Evolutionary conservation across 1,140 invertebrate genomes (phyloP), one percentile per base, ranked within the genome.

Genomic region (Drosophila pachea): DNA sequence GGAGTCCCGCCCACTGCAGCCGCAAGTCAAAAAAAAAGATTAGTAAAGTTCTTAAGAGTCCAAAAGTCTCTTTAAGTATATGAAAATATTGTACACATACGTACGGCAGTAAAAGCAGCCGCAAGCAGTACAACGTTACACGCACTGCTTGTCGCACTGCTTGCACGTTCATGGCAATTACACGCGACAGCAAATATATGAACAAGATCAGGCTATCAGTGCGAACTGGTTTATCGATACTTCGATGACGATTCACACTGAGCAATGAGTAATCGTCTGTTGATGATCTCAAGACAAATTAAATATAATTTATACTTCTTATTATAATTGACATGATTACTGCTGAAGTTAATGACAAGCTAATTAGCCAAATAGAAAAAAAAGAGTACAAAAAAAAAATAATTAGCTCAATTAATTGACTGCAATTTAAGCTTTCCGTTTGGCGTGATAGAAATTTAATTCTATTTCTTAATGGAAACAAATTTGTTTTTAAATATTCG

Each of bases 1-100:
- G 22, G 22, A 31, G 5, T 29, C 29, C 68, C 48, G 76, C 14
- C 9, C 35, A 36, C 35, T 22, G 4, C 0, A n/a, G 12, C 40
- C 40, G 14, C 40, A 14, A 8, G 14, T 9, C 2, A 16, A 65
- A 60, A 45, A 61, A 53, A 74, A 59, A 75, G 81, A 86, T 81
- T 72, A 81, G 66, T 60, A 72, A 56, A 43, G 29, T 43, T 22
- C 40, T 43, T 33, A 56, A 56, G 12, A 22, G n/a, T 56, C 42
- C 16, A 14, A 29, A 29, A 14, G 29, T 56, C 22, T 40, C n/a
- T 54, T 29, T 8, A 40, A 54, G 35, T 16, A n/a, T 16, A 52
- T 22, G 52, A 7, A 16, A 7, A 43, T 7, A 7, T 7, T 7
- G 14, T n/a, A 14, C 12, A 43, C n/a, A 43, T 43, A n/a, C n/a